Percentiles rank a stretch among this genome's conserved stretches.
Conservation (phyloP, 2,113 vertebrate species). For the Megaleporinus macrocephalus region DNA sequence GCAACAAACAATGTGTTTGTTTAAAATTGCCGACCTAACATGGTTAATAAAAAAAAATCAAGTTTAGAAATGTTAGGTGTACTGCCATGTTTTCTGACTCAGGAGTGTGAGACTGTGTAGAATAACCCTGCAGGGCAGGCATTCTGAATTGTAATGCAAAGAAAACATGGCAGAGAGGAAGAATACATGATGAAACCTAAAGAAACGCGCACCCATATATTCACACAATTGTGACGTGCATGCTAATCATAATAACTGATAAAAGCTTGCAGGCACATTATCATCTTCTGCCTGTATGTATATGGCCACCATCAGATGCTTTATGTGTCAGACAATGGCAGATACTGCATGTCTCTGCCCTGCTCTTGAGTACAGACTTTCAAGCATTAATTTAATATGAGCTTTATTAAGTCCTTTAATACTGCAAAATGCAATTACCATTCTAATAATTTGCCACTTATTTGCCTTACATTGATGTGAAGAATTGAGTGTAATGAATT, state of each 20-base stretch:
- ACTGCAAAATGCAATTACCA: conserved; percentile 71
- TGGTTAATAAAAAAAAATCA: too few species aligned
- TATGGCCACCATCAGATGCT: conserved; percentile 6
- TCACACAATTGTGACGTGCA: not conserved
- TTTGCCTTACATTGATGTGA: conserved; percentile 67
- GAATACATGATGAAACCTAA: not conserved
- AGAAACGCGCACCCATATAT: not conserved
- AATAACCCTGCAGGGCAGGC: too few species aligned
- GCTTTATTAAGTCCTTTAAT: conserved; percentile 71
- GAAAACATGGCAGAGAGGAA: not conserved
- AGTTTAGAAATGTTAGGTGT: too few species aligned
- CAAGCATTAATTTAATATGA: conserved; percentile 68
- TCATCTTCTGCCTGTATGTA: conserved; percentile 1
- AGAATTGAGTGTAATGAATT: conserved; percentile 73
- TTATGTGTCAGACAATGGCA: conserved; percentile 20
- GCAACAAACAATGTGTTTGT: too few species aligned
- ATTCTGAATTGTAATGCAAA: not conserved
- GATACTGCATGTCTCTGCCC: not conserved
- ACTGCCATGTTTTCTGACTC: too few species aligned
- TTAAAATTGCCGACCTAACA: too few species aligned
- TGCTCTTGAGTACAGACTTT: conserved; percentile 36
- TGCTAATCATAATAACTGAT: conserved; percentile 1
- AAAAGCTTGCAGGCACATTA: not conserved
- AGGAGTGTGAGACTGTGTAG: too few species aligned
- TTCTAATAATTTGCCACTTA: conserved; percentile 71